phyloP scores from a whole-genome alignment of 2,888 invertebrate genomes.

The Dioctria rufipes region DNA sequence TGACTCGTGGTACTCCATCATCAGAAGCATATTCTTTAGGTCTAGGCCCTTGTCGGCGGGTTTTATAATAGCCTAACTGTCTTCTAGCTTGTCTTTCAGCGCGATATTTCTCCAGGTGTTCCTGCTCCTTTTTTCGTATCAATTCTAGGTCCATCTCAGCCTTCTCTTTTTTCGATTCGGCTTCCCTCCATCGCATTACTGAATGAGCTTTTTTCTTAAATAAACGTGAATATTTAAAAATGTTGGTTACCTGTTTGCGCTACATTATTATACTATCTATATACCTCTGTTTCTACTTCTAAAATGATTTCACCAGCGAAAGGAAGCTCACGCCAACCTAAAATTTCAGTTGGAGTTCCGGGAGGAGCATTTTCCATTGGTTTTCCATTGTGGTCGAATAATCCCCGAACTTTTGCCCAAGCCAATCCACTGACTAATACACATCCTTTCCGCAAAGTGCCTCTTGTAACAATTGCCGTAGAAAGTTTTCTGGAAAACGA shows the following conservation, averaged over 20 bases:
- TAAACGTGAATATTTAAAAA: conserved; percentile 45
- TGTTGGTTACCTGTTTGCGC: not conserved
- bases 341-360: conserved; percentile 83
- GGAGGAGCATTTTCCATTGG: conserved; percentile 81
- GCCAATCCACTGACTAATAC: conserved; percentile 87
- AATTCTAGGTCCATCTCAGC: conserved; percentile 76
- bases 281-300: conserved; percentile 85
- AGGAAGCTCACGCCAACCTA: conserved; percentile 94
- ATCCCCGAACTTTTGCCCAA: conserved; percentile 86
- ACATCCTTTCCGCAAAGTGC: conserved; percentile 84
- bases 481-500: conserved; percentile 80
- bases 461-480: conserved; percentile 88
- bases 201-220: conserved; percentile 77
- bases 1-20: conserved; percentile 74
- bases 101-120: conserved; percentile 78
- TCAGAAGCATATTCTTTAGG: conserved; percentile 73
- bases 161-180: conserved; percentile 76
- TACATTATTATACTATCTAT: conserved; percentile 1
- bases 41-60: conserved; percentile 75
- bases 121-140: conserved; percentile 78
- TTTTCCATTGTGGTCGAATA: conserved; percentile 85
- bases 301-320: conserved; percentile 89
- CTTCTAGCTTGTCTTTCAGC: conserved; percentile 76
- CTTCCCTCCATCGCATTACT: conserved; percentile 78
- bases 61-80: conserved; percentile 75